Evolutionary conservation across 2,888 invertebrate species (phyloP).

Genomic region (Pachliopta kotzebuea): DNA sequence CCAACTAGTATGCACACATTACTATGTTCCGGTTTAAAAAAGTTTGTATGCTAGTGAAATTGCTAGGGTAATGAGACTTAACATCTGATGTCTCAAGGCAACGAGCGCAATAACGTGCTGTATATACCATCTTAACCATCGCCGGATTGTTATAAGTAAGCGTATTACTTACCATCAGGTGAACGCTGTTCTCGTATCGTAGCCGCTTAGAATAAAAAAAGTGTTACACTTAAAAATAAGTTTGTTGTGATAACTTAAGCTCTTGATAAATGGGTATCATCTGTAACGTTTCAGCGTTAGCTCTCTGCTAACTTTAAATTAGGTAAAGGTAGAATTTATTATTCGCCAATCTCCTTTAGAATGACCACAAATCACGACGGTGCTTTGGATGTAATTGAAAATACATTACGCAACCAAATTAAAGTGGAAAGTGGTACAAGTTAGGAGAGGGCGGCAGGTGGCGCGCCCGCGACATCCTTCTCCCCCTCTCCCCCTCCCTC

Average conservation of each 20-base stretch:
- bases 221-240: not conserved
- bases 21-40: no score
- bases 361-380: constrained; percentile 74
- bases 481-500: constrained; percentile 71
- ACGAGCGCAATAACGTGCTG: no score
- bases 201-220: no score
- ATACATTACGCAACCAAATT: constrained; percentile 81
- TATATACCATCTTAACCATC: no score
- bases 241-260: constrained; percentile 7
- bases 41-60: no score
- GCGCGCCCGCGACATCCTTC: constrained; percentile 66
- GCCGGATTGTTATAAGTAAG: no score
- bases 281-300: constrained; percentile 20
- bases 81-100: no score
- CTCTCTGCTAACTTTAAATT: constrained; percentile 62
- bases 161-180: no score
- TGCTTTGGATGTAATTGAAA: constrained; percentile 79
- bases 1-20: no score
- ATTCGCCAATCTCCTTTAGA: constrained; percentile 68
- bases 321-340: constrained; percentile 55
- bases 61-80: no score
- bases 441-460: constrained; percentile 72
- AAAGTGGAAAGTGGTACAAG: constrained; percentile 79
- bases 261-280: constrained; percentile 4
- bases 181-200: no score